These are phyloP conservation scores for Stenodera caucasica DNA, from an alignment of 2,888 invertebrate genomes.

Conservation along the genomic window DNA sequence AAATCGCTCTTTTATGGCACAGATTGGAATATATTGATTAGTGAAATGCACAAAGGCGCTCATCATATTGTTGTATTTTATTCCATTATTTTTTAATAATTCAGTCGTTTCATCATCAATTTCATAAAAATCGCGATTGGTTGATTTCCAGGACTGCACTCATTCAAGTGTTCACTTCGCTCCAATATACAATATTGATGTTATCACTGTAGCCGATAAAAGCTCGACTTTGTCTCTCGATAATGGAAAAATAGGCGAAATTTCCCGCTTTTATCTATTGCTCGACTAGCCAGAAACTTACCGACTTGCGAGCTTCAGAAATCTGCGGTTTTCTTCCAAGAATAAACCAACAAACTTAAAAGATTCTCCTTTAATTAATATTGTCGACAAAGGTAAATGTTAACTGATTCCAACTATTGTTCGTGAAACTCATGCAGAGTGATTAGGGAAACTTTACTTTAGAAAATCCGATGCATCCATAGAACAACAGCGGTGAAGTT, in stretches of 20 bases:
- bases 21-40: neutral
- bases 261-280: neutral
- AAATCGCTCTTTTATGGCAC: no score
- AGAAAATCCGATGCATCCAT: neutral
- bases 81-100: neutral
- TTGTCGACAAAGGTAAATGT: conserved; percentile 5
- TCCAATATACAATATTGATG: neutral
- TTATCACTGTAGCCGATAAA: neutral
- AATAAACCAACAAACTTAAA: no score
- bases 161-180: neutral
- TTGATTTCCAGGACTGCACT: neutral
- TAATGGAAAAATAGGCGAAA: neutral
- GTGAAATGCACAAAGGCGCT: neutral
- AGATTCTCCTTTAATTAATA: neutral
- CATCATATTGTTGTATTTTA: neutral
- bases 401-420: neutral
- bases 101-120: neutral
- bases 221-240: neutral
- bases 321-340: no score
- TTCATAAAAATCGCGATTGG: neutral
- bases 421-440: neutral
- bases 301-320: neutral
- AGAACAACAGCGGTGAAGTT: neutral
- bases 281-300: neutral
- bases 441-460: conserved; percentile 1